These are phyloP conservation scores for Plebejus anna DNA, from an alignment of 2,888 invertebrate species.

Conservation along the genomic window DNA sequence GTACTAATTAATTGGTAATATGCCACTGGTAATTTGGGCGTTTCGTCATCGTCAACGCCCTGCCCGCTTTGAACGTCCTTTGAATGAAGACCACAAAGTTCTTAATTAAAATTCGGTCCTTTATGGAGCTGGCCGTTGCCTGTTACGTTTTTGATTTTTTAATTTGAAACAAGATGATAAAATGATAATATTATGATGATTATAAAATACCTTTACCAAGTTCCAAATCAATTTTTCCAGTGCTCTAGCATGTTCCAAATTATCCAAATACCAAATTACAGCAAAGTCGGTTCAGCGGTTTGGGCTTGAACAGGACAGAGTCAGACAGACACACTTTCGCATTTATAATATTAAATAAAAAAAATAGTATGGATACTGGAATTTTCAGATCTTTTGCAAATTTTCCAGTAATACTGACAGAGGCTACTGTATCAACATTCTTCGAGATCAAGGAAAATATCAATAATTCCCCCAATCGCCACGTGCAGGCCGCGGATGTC, in stretches of 20 bases:
- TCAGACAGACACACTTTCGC: no score
- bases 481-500: conserved; percentile 38
- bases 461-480: not conserved
- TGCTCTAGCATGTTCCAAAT: no score
- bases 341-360: no score
- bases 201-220: no score
- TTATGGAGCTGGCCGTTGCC: not conserved
- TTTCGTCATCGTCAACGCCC: not conserved
- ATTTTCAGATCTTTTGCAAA: no score
- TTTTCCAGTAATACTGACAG: not conserved
- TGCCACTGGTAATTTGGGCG: not conserved
- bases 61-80: not conserved
- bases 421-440: not conserved
- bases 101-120: not conserved
- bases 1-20: conserved; percentile 45
- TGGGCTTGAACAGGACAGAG: no score
- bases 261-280: no score
- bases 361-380: no score
- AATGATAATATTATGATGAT: no score
- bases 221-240: no score
- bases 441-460: not conserved
- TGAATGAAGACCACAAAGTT: not conserved
- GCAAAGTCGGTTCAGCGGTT: no score
- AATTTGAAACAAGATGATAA: not conserved
- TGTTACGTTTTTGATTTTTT: not conserved